phyloP scores from a whole-genome alignment of 2,113 vertebrate species.

The Noctilio leporinus region DNA sequence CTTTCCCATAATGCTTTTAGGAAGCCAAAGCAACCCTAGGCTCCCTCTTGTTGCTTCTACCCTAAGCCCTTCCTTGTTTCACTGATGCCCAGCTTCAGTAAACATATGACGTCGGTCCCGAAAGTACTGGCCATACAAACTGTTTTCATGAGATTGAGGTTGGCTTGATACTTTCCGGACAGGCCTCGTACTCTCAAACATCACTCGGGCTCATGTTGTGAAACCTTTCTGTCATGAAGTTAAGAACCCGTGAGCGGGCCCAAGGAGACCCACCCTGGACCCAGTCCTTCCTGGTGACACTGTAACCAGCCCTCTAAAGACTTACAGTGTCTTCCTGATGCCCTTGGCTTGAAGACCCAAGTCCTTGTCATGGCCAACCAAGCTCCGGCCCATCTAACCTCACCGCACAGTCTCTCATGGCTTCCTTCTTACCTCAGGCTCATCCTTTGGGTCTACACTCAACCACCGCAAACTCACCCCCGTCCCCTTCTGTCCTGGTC shows the following conservation, averaged over 20 bases:
- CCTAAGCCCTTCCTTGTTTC: neutral
- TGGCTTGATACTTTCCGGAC: too few species aligned
- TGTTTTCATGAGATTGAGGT: too few species aligned
- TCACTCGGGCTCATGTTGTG: neutral
- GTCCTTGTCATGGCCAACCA: neutral
- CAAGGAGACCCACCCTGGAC: neutral
- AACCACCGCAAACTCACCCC: neutral
- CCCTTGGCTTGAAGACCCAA: neutral
- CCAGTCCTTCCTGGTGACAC: neutral
- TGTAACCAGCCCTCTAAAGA: neutral
- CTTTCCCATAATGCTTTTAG: neutral
- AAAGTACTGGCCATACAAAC: too few species aligned
- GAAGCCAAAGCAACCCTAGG: neutral
- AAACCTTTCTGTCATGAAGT: neutral
- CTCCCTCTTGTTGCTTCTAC: neutral
- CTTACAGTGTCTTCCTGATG: neutral
- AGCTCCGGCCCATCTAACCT: neutral
- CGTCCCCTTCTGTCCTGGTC: accelerated
- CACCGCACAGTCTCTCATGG: neutral
- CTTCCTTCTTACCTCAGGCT: neutral
- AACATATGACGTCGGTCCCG: too few species aligned
- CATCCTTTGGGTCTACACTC: neutral
- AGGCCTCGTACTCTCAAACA: too few species aligned
- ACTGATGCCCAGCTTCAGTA: neutral
- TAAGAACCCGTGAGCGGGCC: neutral